A percentile compares a stretch with the other conserved stretches of the same genome.
phyloP scores from a whole-genome alignment of 2,888 invertebrate species.

The Trissolcus brochymenae region DNA sequence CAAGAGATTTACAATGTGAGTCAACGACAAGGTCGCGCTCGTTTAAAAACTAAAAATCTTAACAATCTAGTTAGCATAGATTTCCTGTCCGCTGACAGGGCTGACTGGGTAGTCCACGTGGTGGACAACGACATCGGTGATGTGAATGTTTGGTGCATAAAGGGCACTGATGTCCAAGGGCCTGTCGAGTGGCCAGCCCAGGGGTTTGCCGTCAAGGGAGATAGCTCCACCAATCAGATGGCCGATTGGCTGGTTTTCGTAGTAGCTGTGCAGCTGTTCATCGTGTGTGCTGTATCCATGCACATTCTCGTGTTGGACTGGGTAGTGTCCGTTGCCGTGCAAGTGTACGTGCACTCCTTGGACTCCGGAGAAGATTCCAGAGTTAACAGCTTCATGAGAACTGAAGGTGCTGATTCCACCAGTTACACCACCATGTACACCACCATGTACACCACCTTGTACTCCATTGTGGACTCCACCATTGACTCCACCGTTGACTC shows the following conservation, averaged over 20 bases:
- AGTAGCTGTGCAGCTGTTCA: constrained; percentile 65
- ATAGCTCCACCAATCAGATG: constrained; percentile 73
- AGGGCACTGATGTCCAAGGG: constrained; percentile 75
- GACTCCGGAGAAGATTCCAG: constrained; percentile 27
- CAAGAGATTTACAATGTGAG: constrained; percentile 29
- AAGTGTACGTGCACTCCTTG: constrained; percentile 20
- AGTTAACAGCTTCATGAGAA: too few relatives aligned
- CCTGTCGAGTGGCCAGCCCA: constrained; percentile 80
- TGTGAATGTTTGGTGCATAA: constrained; percentile 77
- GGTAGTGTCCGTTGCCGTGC: constrained; percentile 64
- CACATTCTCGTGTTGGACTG: constrained; percentile 56
- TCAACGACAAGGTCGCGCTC: constrained; percentile 30
- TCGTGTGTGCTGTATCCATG: constrained; percentile 61
- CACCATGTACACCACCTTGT: constrained; percentile 16
- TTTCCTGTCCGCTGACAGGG: constrained; percentile 58
- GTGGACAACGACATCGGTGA: constrained; percentile 78
- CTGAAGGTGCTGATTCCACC: too few relatives aligned
- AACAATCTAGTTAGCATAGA: constrained; percentile 50
- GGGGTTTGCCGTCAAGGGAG: constrained; percentile 77
- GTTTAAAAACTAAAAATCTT: constrained; percentile 24
- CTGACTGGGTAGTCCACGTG: constrained; percentile 76
- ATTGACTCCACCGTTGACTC: constrained; percentile 17
- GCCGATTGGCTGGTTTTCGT: constrained; percentile 65
- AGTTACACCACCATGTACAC: background rate
- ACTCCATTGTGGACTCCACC: constrained; percentile 30